Conservation (phyloP, 2,113 vertebrate genomes). For the Ictalurus furcatus region DNA sequence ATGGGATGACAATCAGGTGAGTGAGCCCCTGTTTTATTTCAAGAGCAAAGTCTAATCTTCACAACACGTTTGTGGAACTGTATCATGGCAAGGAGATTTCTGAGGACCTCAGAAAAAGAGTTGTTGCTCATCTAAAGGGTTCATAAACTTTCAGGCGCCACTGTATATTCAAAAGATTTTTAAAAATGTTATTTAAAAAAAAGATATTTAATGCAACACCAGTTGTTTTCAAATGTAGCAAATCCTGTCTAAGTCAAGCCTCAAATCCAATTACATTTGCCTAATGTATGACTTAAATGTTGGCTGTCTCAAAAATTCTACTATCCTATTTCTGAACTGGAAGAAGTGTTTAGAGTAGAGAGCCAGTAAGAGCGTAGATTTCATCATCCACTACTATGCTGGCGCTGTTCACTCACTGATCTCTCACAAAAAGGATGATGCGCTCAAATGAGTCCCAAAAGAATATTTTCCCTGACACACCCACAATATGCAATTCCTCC, state of each 20-base stretch:
- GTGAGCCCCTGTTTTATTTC: too few relatives aligned
- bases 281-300: not conserved
- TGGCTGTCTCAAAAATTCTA: constrained; percentile 15
- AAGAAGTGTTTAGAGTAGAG: constrained; percentile 8
- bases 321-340: not conserved
- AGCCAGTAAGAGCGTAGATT: constrained; percentile 26
- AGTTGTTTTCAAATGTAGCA: not conserved
- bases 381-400: constrained; percentile 33
- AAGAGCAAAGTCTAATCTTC: too few relatives aligned
- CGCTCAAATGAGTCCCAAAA: constrained; percentile 53
- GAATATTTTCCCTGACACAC: constrained; percentile 39
- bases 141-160: too few relatives aligned
- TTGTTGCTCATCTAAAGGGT: too few relatives aligned
- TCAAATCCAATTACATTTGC: not conserved
- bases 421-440: constrained; percentile 40
- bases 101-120: too few relatives aligned
- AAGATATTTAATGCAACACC: not conserved
- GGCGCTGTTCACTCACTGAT: constrained; percentile 27
- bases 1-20: too few relatives aligned
- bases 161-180: not conserved
- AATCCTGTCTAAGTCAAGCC: not conserved
- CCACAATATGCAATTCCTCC: constrained; percentile 35
- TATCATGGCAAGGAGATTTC: too few relatives aligned
- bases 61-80: too few relatives aligned
- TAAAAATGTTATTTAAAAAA: not conserved